Evolutionary conservation across 2,797 vertebrate genomes (phyloP), one percentile per base, ranked within the genome.

Genomic region (Gambusia yucatana): DNA sequence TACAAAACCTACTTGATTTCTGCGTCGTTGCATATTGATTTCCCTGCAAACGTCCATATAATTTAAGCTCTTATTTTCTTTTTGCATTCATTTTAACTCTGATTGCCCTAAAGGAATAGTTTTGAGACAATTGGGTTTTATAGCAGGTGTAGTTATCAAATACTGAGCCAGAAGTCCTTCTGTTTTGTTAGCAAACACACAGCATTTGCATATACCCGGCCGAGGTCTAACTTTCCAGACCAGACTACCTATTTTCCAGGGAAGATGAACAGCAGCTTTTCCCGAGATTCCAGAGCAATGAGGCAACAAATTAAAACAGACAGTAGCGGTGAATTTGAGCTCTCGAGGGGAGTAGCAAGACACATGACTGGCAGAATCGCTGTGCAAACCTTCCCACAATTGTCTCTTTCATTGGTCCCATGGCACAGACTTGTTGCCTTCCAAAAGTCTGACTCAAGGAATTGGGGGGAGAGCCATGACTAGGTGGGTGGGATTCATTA

Each of bases 261-360:
- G 43, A 84, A 85, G 65, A 83, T 47, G 76, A 86, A 85, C 87
- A 90, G 81, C 84, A 36, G 78, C 86, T 90, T 86, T 84, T 85
- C 77, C 85, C 63, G 7, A 74, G 80, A 95, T 93, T 93, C 91
- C 90, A 92, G 86, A 83, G 88, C 90, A 92, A 90, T 88, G 89
- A 93, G 89, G 91, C 90, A 92, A 92, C 92, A 93, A 91, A 93
- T 93, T 91, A 89, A 93, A 93, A 90, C 77, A 87, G 83, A 83
- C 87, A 91, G 92, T 87, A 84, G 88, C 63, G 72, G 82, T 89
- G 89, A 92, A 91, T 90, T 85, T 86, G 87, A 94, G 92, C 92
- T 88, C 79, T 87, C 81, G 79, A 17, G 83, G 71, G 6, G 84
- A 88, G 89, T 72, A 90, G 88, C 83, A 80, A 87, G 89, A 93